These are phyloP conservation scores for Dendrolimus pini DNA, from an alignment of 2,888 invertebrate genomes.

Conservation along the genomic window DNA sequence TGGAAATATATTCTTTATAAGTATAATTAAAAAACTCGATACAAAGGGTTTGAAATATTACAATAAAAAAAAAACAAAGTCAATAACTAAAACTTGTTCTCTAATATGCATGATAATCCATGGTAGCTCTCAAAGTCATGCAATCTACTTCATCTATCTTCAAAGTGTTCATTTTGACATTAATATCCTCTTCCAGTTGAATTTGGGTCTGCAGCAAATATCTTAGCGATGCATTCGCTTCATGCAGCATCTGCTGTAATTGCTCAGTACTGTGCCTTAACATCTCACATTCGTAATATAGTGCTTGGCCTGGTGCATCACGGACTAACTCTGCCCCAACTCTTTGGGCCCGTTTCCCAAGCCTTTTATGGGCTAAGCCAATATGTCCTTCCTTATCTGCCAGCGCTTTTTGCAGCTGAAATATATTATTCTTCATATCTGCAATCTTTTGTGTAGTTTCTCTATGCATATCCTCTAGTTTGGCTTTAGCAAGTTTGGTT, in stretches of 20 bases:
- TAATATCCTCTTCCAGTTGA: constrained; percentile 94
- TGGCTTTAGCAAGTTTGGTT: constrained; percentile 85
- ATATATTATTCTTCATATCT: constrained; percentile 88
- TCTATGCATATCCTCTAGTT: constrained; percentile 89
- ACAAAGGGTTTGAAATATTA: too few relatives aligned
- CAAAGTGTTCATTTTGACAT: constrained; percentile 91
- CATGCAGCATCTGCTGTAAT: constrained; percentile 82
- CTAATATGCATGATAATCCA: constrained; percentile 85
- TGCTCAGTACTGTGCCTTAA: constrained; percentile 80
- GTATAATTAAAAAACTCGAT: too few relatives aligned
- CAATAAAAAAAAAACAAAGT: too few relatives aligned
- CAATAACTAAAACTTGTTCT: too few relatives aligned
- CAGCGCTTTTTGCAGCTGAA: constrained; percentile 84
- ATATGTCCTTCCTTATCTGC: constrained; percentile 88
- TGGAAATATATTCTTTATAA: too few relatives aligned
- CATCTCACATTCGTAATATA: constrained; percentile 84
- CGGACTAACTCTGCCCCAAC: constrained; percentile 88
- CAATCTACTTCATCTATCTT: constrained; percentile 97
- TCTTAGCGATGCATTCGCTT: constrained; percentile 85
- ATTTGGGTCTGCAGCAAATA: constrained; percentile 91
- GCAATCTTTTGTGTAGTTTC: constrained; percentile 81
- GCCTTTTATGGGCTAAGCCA: constrained; percentile 88
- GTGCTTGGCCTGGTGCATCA: constrained; percentile 86
- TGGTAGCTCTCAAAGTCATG: constrained; percentile 84
- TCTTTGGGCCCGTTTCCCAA: constrained; percentile 87